These are phyloP conservation scores for Podarcis cretensis DNA, from an alignment of 2,113 vertebrate genomes.

Conservation along the genomic window DNA sequence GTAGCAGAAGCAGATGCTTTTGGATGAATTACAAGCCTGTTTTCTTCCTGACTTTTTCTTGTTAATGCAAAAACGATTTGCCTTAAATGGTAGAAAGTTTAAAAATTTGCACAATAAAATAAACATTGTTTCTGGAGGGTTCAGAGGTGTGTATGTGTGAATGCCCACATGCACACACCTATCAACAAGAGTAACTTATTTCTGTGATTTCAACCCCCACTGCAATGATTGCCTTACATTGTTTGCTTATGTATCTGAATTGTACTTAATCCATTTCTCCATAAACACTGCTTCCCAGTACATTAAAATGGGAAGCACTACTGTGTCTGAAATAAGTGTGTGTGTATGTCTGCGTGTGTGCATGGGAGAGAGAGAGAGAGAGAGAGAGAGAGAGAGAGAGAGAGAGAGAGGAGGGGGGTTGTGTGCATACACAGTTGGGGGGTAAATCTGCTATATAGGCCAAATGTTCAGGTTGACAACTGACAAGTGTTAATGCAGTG, in stretches of 20 bases:
- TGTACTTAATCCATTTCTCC: constrained; percentile 64
- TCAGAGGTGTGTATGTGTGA: constrained; percentile 60
- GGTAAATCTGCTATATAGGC: constrained; percentile 75
- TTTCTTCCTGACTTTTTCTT: constrained; percentile 67
- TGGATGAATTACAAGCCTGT: constrained; percentile 64
- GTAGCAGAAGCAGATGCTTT: constrained; percentile 65
- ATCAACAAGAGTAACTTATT: constrained; percentile 48
- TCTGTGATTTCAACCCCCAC: constrained; percentile 69
- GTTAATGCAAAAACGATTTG: constrained; percentile 73
- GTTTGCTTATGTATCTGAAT: constrained; percentile 77
- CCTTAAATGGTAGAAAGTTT: constrained; percentile 77
- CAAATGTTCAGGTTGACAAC: constrained; percentile 77
- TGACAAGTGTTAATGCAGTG: constrained; percentile 68
- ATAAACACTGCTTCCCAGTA: constrained; percentile 69
- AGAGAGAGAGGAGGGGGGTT: constrained; percentile 34
- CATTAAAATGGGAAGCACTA: constrained; percentile 76
- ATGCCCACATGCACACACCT: constrained; percentile 29
- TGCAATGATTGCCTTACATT: constrained; percentile 88
- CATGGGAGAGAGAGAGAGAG: not conserved
- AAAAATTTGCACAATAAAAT: constrained; percentile 84
- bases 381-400: no score
- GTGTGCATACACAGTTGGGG: constrained; percentile 53
- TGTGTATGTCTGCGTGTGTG: constrained; percentile 49
- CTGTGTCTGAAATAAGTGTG: constrained; percentile 59
- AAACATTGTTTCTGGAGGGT: constrained; percentile 75